Conservation (phyloP, 1,140 invertebrate genomes). For the Lepeophtheirus salmonis region DNA sequence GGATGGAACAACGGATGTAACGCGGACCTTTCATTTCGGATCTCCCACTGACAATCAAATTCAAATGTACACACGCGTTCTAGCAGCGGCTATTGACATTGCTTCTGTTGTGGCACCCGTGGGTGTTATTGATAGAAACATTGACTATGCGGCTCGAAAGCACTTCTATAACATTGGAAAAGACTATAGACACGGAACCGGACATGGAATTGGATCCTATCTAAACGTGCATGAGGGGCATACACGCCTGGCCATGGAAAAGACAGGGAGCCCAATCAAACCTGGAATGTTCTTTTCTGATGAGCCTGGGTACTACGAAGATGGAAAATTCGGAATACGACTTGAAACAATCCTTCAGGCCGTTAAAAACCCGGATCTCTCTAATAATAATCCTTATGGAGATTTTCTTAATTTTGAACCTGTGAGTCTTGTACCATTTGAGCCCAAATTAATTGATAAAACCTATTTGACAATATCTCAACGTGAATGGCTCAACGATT, state of each 20-base stretch:
- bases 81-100: constrained; percentile 64
- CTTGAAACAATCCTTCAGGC: constrained; percentile 82
- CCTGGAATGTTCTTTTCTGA: constrained; percentile 20
- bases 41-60: constrained; percentile 49
- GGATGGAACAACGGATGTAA: constrained; percentile 85
- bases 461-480: constrained; percentile 51
- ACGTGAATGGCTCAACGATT: not conserved
- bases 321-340: constrained; percentile 66
- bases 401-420: constrained; percentile 49
- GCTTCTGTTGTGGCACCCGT: constrained; percentile 27
- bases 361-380: constrained; percentile 26
- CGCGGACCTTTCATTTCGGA: constrained; percentile 73
- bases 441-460: constrained; percentile 66
- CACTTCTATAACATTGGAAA: constrained; percentile 57
- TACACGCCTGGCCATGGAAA: not conserved
- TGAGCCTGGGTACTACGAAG: constrained; percentile 42
- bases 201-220: constrained; percentile 74
- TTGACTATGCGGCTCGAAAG: constrained; percentile 52
- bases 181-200: constrained; percentile 68
- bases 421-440: constrained; percentile 75
- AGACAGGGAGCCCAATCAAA: not conserved
- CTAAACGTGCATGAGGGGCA: constrained; percentile 49
- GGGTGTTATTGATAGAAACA: constrained; percentile 19
- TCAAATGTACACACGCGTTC: constrained; percentile 64
- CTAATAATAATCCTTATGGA: constrained; percentile 22